phyloP scores from a whole-genome alignment of 2,797 vertebrate genomes.

The Hippopotamyrus pictus region DNA sequence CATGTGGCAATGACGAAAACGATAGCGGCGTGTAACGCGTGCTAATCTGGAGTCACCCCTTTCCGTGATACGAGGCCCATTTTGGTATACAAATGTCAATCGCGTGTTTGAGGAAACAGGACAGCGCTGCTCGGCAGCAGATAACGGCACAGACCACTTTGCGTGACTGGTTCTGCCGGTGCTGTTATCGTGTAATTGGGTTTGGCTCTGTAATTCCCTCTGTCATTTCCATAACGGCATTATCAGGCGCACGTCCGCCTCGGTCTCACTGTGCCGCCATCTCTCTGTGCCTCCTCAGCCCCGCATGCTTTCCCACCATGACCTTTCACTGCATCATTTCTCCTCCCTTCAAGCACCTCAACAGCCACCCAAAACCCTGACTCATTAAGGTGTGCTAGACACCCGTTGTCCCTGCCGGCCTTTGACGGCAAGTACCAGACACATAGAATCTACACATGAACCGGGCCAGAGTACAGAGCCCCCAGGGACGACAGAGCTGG shows the following conservation, averaged over 20 bases:
- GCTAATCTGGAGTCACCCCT: not conserved
- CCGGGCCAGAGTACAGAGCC: not conserved
- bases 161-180: conserved; percentile 8
- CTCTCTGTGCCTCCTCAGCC: not conserved
- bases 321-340: not conserved
- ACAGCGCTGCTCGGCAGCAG: not conserved
- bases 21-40: not conserved
- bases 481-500: not conserved
- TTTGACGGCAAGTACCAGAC: not conserved
- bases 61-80: not conserved
- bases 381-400: not conserved
- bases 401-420: not conserved
- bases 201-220: not conserved
- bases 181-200: conserved; percentile 28
- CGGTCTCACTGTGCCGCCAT: not conserved
- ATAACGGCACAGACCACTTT: not conserved
- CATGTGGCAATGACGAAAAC: not conserved
- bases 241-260: not conserved
- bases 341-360: too few species aligned
- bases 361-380: not conserved
- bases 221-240: conserved; percentile 3
- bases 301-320: not conserved
- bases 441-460: not conserved
- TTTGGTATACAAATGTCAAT: not conserved
- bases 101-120: not conserved